Evolutionary conservation across 2,797 vertebrate species (phyloP).

Genomic region (Microcaecilia unicolor): DNA sequence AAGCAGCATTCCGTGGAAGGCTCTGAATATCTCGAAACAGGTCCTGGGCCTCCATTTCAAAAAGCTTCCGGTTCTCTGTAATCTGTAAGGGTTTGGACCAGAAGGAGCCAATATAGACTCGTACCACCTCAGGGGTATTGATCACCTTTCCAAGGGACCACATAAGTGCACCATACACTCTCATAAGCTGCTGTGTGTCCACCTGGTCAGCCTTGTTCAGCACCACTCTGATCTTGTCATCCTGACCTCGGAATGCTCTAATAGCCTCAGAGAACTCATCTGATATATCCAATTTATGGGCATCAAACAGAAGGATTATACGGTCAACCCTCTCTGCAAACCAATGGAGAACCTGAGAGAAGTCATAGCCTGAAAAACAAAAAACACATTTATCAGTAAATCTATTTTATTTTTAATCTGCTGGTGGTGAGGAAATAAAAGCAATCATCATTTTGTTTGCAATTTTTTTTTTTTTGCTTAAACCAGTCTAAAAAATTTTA

Average conservation of each 20-base stretch:
- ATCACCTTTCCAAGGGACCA: slow-evolving; percentile 97
- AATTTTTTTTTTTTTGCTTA: too few species aligned
- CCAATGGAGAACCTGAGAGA: slow-evolving; percentile 91
- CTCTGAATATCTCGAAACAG: slow-evolving; percentile 90
- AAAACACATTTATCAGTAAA: not conserved
- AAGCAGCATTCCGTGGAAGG: slow-evolving; percentile 85
- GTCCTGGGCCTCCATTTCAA: slow-evolving; percentile 87
- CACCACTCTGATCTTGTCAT: slow-evolving; percentile 94
- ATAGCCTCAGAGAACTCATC: slow-evolving; percentile 98
- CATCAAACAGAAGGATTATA: slow-evolving; percentile 93
- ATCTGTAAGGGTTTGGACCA: slow-evolving; percentile 91
- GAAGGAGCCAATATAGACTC: slow-evolving; percentile 92
- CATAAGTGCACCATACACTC: slow-evolving; percentile 94
- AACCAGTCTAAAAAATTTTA: too few species aligned
- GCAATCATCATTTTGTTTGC: too few species aligned
- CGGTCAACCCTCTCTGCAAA: slow-evolving; percentile 89
- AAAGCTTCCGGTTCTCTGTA: slow-evolving; percentile 83
- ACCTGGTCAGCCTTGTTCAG: slow-evolving; percentile 95
- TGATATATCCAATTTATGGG: slow-evolving; percentile 94
- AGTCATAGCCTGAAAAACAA: slow-evolving; percentile 75
- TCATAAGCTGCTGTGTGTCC: slow-evolving; percentile 94
- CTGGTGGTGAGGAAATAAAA: too few species aligned
- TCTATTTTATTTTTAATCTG: too few species aligned
- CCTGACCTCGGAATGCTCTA: slow-evolving; percentile 84
- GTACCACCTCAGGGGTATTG: slow-evolving; percentile 85